Base-by-base conservation (phyloP, 2,113 vertebrate species). In the Oncorhynchus mykiss region DNA sequence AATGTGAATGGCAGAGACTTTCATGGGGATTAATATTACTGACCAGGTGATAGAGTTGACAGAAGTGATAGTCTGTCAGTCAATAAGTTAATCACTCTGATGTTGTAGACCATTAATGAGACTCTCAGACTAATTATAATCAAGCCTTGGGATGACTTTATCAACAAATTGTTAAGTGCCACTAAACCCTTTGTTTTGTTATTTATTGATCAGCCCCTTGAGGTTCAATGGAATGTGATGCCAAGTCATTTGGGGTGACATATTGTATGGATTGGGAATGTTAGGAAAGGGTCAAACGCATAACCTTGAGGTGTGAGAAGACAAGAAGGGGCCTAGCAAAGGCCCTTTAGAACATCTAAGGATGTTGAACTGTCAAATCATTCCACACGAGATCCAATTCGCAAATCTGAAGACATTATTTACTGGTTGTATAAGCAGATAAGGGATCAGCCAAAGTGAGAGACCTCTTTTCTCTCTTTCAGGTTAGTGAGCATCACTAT, bases 401-500 rank as follows among this genome's bases (percentile, higher is more conserved):
- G 39, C 39, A 45, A 45, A 11, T 45, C 39, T 45, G 39, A 45
- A 45, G 8, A 45, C 9, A 11, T 45, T 45, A 8, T 45, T 45
- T 45, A 45, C 39, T 11, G 39, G 39, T 45, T 45, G 39, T 45
- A 9, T 45, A 45, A 11, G 39, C 39, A 45, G 39, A 45, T 11
- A 45, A 12, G 39, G 8, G 39, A 45, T 9, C 39, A 45, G 39
- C 2, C 39, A 45, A 45, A 39, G 39, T 39, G 39, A 39, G 39
- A 39, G 7, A 97, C 98, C 95, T 99, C 98, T 82, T 99, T 99
- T 13, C 97, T 94, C 67, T 99, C 98, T 72, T 97, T 99, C 72
- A 99, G 88, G 85, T 99, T 99, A 0, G 97, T 99, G 78, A 99
- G 78, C 97, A 99, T 99, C 74, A 99, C 97, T 3, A 99, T 96